A percentile compares a stretch with the other conserved stretches of the same genome.
These are phyloP conservation scores for Rugalucina vietnamica DNA, from an alignment of 2,888 invertebrate genomes.

Conservation along the genomic window DNA sequence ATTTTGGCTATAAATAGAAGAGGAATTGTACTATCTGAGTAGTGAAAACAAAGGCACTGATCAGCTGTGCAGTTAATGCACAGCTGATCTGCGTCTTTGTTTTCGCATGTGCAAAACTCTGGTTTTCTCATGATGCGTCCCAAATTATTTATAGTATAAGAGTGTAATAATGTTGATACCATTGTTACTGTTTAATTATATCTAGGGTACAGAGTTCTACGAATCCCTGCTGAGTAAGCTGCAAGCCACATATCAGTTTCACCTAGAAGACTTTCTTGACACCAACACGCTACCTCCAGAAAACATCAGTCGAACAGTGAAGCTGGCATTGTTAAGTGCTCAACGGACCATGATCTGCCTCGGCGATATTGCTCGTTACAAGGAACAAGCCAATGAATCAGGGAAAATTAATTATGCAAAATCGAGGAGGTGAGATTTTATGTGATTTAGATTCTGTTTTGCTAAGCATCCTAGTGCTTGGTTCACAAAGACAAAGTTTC, in stretches of 20 bases:
- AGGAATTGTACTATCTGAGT: no score
- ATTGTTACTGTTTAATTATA: constrained; percentile 6
- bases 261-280: constrained; percentile 85
- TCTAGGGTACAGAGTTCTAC: constrained; percentile 87
- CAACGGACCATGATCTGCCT: constrained; percentile 95
- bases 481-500: no score
- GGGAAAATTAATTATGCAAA: constrained; percentile 89
- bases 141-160: no score
- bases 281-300: constrained; percentile 80
- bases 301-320: constrained; percentile 86
- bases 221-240: constrained; percentile 90
- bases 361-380: constrained; percentile 96
- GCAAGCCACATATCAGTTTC: constrained; percentile 91
- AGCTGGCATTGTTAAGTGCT: constrained; percentile 92
- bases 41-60: no score
- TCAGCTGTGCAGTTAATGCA: no score
- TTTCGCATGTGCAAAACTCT: no score
- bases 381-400: constrained; percentile 92
- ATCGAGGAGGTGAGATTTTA: constrained; percentile 88
- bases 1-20: no score
- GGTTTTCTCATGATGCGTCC: no score
- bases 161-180: no score
- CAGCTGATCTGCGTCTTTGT: no score
- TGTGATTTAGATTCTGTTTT: no score
- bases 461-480: no score